Conservation (phyloP, 1,140 invertebrate species). For the Aphelenchoides besseyi region DNA sequence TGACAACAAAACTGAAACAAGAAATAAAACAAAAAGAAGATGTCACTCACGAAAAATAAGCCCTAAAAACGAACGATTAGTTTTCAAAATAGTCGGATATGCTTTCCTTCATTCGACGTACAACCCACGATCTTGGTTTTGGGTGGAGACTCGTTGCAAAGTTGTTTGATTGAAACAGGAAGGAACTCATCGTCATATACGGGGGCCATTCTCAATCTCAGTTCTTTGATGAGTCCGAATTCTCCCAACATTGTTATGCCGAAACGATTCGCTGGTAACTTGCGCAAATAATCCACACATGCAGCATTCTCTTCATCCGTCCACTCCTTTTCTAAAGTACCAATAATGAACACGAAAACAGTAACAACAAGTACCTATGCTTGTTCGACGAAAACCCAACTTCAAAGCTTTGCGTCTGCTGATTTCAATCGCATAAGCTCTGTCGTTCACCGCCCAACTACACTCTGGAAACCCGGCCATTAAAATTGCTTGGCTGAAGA, state of each 20-base stretch:
- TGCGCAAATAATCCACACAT: constrained; percentile 19
- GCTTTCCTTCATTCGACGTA: neutral
- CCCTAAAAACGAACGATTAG: neutral
- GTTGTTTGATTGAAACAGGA: neutral
- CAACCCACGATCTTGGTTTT: constrained; percentile 2
- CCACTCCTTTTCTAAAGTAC: constrained; percentile 28
- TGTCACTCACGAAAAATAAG: too few species aligned
- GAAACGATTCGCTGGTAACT: neutral
- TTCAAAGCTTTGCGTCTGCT: constrained; percentile 14
- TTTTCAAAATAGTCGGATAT: neutral
- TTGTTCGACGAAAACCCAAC: constrained; percentile 17
- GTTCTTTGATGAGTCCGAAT: neutral
- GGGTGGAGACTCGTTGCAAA: neutral
- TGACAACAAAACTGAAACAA: neutral
- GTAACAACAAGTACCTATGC: constrained; percentile 10
- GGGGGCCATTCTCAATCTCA: constrained; percentile 14
- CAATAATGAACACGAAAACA: neutral
- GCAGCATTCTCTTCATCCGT: constrained; percentile 14
- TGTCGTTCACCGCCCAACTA: constrained; percentile 34
- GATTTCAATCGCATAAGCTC: constrained; percentile 13
- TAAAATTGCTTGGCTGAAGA: constrained; percentile 43
- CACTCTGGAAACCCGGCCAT: constrained; percentile 45
- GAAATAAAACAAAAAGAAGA: too few species aligned
- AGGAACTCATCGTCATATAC: constrained; percentile 11
- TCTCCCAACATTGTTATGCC: neutral